A percentile compares a stretch with the other conserved stretches of the same genome.
These are phyloP conservation scores for Allolobophora icterica DNA, from an alignment of 2,888 invertebrate species.

Conservation along the genomic window DNA sequence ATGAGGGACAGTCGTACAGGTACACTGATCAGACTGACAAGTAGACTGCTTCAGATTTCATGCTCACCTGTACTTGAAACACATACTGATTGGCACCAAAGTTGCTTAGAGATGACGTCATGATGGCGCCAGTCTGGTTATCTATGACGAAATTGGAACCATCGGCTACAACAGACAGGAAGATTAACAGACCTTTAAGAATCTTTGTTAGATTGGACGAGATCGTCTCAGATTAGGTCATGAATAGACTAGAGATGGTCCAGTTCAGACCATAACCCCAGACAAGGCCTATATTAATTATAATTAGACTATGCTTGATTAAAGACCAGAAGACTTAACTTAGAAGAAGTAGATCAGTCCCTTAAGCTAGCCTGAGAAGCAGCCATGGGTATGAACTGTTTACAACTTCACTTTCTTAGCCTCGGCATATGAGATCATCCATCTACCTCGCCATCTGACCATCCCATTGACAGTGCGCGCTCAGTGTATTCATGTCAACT, in stretches of 20 bases:
- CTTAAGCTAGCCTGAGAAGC: too few species aligned
- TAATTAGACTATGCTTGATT: too few species aligned
- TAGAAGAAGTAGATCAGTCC: too few species aligned
- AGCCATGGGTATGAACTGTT: too few species aligned
- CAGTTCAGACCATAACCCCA: too few species aligned
- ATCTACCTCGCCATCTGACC: too few species aligned
- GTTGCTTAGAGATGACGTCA: not conserved
- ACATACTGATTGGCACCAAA: not conserved
- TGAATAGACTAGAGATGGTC: not conserved
- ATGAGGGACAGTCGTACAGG: not conserved
- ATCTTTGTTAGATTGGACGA: not conserved
- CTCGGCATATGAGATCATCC: too few species aligned
- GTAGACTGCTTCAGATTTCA: not conserved
- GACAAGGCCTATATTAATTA: too few species aligned
- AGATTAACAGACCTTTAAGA: not conserved
- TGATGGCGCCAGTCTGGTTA: slow-evolving; percentile 27
- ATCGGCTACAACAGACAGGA: not conserved
- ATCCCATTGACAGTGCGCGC: too few species aligned
- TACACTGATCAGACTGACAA: not conserved
- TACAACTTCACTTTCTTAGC: too few species aligned
- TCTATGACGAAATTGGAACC: not conserved
- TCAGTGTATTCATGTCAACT: too few species aligned
- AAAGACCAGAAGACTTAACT: too few species aligned
- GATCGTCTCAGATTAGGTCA: not conserved
- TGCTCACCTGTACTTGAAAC: slow-evolving; percentile 21